Base-by-base conservation (phyloP, 2,888 invertebrate genomes). In the Lacanobia oleracea region DNA sequence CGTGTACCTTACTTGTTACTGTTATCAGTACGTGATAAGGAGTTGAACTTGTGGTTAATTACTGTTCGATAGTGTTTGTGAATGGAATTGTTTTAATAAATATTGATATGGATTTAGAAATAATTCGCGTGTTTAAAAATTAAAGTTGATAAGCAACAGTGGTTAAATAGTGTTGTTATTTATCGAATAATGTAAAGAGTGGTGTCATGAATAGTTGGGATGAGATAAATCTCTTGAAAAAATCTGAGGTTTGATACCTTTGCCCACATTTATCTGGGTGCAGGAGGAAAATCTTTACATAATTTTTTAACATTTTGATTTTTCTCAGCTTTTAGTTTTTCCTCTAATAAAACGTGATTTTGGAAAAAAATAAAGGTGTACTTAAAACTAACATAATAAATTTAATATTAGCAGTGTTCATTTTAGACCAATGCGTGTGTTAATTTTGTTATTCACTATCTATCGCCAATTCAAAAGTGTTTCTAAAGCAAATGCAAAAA, bases 1-100 rank as follows among this genome's bases (percentile, higher is more conserved):
- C 40, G 50, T 67, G 60, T 70, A 72, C 56, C 21, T 62, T 14
- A 68, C 33, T 67, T 76, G 53, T 71, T 45, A 10, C 2, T 48
- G 37, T 65, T 76, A 80, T 80, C 80, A 67, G 4, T n/a, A 59
- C 5, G 12, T 27, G 54, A 75, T 75, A 79, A 48, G 16, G 8
- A 43, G 14, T 33, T 79, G 59, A 79, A 79, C 79, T 68, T 53
- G 75, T 63, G 14, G 73, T 78, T 75, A 79, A 78, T 61, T 69
- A 43, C 14, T 59, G 57, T 59, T 64, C 53, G 43, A 67, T 59
- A 54, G 48, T 72, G 72, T 76, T 66, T 77, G 18, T 73, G 54
- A 70, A 70, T 63, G 56, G 48, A 69, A 66, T 67, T 45, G 60
- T 51, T 76, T 72, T 1, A 50, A 7, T 57, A 21, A 60, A 16